These are phyloP conservation scores for Astur gentilis DNA, from an alignment of 2,113 vertebrate species.

Conservation along the genomic window DNA sequence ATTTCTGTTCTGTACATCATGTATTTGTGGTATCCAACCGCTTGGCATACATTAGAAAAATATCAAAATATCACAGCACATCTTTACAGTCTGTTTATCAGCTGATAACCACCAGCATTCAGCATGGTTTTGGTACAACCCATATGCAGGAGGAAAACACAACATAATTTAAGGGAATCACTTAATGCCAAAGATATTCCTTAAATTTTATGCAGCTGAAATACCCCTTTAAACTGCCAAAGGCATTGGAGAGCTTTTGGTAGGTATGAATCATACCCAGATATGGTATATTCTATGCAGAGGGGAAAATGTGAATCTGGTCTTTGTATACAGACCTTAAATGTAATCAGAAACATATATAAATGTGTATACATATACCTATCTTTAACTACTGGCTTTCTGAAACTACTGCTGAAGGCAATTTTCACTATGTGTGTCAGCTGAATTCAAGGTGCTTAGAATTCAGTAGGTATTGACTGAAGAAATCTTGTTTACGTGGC, in stretches of 20 bases:
- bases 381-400: neutral
- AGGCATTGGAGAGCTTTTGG: neutral
- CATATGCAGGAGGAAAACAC: neutral
- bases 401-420: neutral
- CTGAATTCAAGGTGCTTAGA: neutral
- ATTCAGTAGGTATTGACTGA: neutral
- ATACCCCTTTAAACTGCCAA: neutral
- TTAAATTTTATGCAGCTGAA: neutral
- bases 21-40: neutral
- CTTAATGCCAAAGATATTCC: neutral
- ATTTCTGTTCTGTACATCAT: neutral
- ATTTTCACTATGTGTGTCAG: neutral
- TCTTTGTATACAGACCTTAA: neutral
- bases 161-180: neutral
- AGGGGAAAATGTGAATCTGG: neutral
- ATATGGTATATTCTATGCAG: neutral
- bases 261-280: neutral
- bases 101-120: neutral
- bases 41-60: neutral
- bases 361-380: neutral
- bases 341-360: neutral
- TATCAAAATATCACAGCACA: neutral
- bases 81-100: neutral
- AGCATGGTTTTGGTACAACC: neutral
- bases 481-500: neutral